phyloP scores from a whole-genome alignment of 2,797 vertebrate species.

The Pitangus sulphuratus region DNA sequence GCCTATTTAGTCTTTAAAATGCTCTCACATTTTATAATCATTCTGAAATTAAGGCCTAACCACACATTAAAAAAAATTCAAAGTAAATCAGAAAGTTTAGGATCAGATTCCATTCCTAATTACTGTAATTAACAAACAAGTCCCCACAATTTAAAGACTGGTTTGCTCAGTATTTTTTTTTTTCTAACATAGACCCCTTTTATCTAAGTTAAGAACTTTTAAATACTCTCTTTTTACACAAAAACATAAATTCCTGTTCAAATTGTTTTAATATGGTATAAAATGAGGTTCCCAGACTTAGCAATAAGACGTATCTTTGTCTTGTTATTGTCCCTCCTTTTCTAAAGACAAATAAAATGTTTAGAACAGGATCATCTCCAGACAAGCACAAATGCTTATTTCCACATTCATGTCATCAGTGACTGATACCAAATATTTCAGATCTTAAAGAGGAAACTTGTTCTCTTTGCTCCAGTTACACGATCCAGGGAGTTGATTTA shows the following conservation, averaged over 20 bases:
- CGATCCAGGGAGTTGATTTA: neutral
- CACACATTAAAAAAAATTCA: conserved; percentile 41
- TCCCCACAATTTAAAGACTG: conserved; percentile 62
- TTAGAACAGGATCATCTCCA: neutral
- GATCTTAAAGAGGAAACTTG: neutral
- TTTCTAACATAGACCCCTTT: conserved; percentile 37
- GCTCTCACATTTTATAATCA: conserved; percentile 23
- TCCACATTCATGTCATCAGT: neutral
- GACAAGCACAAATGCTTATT: neutral
- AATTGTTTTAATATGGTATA: neutral
- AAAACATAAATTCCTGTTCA: neutral
- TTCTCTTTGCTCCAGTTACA: neutral
- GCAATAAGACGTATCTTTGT: neutral
- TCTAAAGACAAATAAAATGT: neutral
- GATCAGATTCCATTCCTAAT: conserved; percentile 68
- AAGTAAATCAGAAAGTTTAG: conserved; percentile 64
- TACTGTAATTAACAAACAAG: conserved; percentile 66
- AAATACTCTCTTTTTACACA: neutral
- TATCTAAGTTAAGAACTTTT: conserved; percentile 25
- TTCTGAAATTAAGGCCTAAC: conserved; percentile 50
- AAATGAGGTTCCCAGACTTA: neutral
- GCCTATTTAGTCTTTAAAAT: neutral
- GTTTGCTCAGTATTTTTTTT: conserved; percentile 19
- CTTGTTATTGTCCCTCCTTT: neutral
- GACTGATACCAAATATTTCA: neutral